Percentiles rank a stretch among this genome's conserved stretches.
Conservation (phyloP, 2,888 invertebrate genomes). For the Drosophila niveifrons region DNA sequence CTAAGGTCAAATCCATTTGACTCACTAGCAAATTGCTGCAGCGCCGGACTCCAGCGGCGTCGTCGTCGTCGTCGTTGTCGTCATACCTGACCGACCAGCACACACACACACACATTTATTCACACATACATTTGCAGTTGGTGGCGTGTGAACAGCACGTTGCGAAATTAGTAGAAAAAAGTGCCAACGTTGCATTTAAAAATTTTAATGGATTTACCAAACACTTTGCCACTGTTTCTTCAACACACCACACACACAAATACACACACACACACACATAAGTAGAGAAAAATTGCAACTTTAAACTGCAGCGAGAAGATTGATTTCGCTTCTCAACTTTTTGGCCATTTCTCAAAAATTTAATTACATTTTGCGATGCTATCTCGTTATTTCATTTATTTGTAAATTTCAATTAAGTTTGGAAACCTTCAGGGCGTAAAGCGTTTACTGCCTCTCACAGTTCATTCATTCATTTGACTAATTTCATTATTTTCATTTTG, state of each 20-base stretch:
- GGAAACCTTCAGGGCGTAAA: background rate
- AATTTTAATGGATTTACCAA: conserved; percentile 72
- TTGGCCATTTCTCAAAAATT: background rate
- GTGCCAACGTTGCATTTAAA: conserved; percentile 80
- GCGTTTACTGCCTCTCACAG: background rate
- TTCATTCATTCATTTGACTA: background rate
- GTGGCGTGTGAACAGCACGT: conserved; percentile 12
- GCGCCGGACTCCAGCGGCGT: conserved; percentile 62
- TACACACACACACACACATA: too few relatives aligned
- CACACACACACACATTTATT: conserved; percentile 25
- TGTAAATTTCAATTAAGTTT: background rate
- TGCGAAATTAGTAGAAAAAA: conserved; percentile 73
- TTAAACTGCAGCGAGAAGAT: conserved; percentile 2
- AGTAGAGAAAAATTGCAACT: too few relatives aligned
- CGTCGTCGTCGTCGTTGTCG: conserved; percentile 45
- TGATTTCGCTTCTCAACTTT: background rate
- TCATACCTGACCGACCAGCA: conserved; percentile 71
- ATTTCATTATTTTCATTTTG: background rate
- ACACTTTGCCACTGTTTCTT: conserved; percentile 33
- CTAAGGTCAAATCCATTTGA: conserved; percentile 81
- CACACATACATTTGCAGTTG: background rate
- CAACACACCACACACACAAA: conserved; percentile 24
- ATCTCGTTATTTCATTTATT: conserved; percentile 1
- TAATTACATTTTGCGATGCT: background rate
- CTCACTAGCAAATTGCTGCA: conserved; percentile 79